Percentiles rank a stretch among this genome's conserved stretches.
phyloP scores from a whole-genome alignment of 2,888 invertebrate genomes.

The Sphaerophoria taeniata region DNA sequence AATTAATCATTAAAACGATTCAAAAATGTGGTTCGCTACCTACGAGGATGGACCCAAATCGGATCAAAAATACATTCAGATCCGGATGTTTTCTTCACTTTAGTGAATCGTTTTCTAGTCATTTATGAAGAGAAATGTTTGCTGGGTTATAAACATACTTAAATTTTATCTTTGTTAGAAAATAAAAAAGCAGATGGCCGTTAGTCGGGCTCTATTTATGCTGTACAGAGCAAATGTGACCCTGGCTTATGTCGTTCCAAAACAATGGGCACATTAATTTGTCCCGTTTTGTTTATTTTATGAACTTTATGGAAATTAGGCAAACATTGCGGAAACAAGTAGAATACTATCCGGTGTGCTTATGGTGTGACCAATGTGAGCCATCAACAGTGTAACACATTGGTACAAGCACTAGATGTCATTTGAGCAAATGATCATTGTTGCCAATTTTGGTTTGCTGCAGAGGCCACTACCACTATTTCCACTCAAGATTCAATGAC shows the following conservation, averaged over 20 bases:
- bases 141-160: too few species aligned
- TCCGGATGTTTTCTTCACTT: too few species aligned
- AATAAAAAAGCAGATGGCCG: not conserved
- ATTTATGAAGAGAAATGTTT: too few species aligned
- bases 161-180: too few species aligned
- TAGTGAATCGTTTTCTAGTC: too few species aligned
- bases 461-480: conserved; percentile 25
- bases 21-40: too few species aligned
- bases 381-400: conserved; percentile 5
- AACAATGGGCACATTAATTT: conserved; percentile 70
- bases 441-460: conserved; percentile 48
- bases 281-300: conserved; percentile 40
- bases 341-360: conserved; percentile 41
- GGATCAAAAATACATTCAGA: too few species aligned
- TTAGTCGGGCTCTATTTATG: not conserved
- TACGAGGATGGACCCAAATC: too few species aligned
- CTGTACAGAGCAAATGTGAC: not conserved
- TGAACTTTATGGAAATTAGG: conserved; percentile 60
- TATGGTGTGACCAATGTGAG: conserved; percentile 13
- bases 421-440: conserved; percentile 45
- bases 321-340: conserved; percentile 54
- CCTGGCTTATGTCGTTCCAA: conserved; percentile 42
- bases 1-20: too few species aligned
- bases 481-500: not conserved
- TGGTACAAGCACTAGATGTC: conserved; percentile 30